Percentiles rank a stretch among this genome's conserved stretches.
Conservation (phyloP, 2,797 vertebrate genomes). For the Champsocephalus gunnari region DNA sequence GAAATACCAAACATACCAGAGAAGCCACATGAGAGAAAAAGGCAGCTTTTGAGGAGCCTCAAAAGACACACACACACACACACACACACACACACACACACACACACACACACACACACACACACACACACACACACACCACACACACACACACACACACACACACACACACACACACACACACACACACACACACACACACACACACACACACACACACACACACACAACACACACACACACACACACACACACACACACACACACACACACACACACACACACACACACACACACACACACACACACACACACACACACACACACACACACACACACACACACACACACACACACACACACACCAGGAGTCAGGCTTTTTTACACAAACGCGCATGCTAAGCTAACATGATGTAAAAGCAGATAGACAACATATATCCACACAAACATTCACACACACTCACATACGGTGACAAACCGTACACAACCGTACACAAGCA, state of each 20-base stretch:
- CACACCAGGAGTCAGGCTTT: neutral
- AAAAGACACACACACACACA: slow-evolving; percentile 3
- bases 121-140: no score
- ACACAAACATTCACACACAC: slow-evolving; percentile 24
- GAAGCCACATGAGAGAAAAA: slow-evolving; percentile 81
- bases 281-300: neutral
- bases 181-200: slow-evolving; percentile 41
- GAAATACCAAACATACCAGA: slow-evolving; percentile 85
- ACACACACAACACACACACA: slow-evolving; percentile 7
- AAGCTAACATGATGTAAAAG: no score
- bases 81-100: neutral
- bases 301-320: slow-evolving; percentile 38
- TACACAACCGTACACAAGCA: slow-evolving; percentile 72
- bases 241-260: neutral
- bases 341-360: slow-evolving; percentile 48
- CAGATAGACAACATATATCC: slow-evolving; percentile 5
- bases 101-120: neutral
- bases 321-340: slow-evolving; percentile 41
- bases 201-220: slow-evolving; percentile 43
- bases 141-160: neutral
- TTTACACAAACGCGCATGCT: slow-evolving; percentile 11
- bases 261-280: neutral
- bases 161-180: slow-evolving; percentile 37
- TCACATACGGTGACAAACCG: slow-evolving; percentile 46
- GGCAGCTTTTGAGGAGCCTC: slow-evolving; percentile 78